Evolutionary conservation across 2,797 vertebrate species (phyloP).

Genomic region (Anabacerthia variegaticeps): DNA sequence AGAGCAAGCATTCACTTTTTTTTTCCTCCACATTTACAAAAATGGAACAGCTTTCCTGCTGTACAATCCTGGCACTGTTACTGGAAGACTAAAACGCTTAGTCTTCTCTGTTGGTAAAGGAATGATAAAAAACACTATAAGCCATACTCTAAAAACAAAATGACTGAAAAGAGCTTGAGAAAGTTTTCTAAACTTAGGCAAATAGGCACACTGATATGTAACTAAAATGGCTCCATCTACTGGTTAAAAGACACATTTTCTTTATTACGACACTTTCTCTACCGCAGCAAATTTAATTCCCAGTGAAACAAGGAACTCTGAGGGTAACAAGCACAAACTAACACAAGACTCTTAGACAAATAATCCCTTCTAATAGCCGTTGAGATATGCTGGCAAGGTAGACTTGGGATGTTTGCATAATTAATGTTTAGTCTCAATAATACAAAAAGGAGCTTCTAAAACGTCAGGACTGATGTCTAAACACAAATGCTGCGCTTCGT

Average conservation of each 20-base stretch:
- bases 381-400: background rate
- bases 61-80: background rate
- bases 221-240: slow-evolving; percentile 38
- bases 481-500: background rate
- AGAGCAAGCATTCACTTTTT: background rate
- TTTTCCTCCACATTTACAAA: background rate
- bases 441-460: background rate
- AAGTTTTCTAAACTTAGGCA: background rate
- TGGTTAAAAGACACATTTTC: background rate
- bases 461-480: background rate
- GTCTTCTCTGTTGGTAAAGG: background rate
- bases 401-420: background rate
- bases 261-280: background rate
- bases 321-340: background rate
- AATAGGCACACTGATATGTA: background rate
- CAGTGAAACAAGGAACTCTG: background rate
- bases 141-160: background rate
- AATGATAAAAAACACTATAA: background rate
- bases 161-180: background rate
- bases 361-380: background rate
- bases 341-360: background rate
- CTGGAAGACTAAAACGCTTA: background rate
- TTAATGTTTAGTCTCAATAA: background rate
- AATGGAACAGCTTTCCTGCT: background rate
- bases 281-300: background rate